Percentiles rank a stretch among this genome's conserved stretches.
Conservation (phyloP, 2,888 invertebrate species). For the Epinotia demarniana region DNA sequence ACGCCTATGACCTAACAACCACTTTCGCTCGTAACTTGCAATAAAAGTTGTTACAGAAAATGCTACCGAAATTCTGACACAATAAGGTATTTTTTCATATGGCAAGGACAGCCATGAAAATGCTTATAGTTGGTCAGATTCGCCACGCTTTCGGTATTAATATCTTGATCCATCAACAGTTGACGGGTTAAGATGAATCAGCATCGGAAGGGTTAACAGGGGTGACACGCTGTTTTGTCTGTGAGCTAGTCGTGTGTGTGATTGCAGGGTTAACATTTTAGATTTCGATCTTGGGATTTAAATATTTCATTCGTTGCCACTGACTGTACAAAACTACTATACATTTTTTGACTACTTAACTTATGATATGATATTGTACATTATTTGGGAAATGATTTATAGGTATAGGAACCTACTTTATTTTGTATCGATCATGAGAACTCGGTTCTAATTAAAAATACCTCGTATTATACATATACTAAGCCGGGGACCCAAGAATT, state of each 20-base stretch:
- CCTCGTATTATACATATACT: no score
- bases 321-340: no score
- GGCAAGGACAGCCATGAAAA: conserved; percentile 49
- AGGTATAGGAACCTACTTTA: no score
- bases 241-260: conserved; percentile 48
- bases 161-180: conserved; percentile 83
- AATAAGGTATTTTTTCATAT: conserved; percentile 9
- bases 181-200: conserved; percentile 82
- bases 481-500: no score
- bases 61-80: neutral
- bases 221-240: conserved; percentile 52
- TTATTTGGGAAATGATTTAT: no score
- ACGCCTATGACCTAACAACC: neutral
- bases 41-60: conserved; percentile 1
- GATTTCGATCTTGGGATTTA: conserved; percentile 32
- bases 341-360: no score
- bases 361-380: no score
- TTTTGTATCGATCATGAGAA: no score
- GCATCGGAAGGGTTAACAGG: conserved; percentile 66
- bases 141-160: conserved; percentile 82
- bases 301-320: neutral
- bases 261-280: conserved; percentile 44
- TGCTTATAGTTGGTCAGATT: conserved; percentile 79
- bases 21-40: conserved; percentile 3
- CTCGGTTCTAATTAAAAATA: no score